Conservation (phyloP, 2,113 vertebrate species). For the Tachycineta bicolor region DNA sequence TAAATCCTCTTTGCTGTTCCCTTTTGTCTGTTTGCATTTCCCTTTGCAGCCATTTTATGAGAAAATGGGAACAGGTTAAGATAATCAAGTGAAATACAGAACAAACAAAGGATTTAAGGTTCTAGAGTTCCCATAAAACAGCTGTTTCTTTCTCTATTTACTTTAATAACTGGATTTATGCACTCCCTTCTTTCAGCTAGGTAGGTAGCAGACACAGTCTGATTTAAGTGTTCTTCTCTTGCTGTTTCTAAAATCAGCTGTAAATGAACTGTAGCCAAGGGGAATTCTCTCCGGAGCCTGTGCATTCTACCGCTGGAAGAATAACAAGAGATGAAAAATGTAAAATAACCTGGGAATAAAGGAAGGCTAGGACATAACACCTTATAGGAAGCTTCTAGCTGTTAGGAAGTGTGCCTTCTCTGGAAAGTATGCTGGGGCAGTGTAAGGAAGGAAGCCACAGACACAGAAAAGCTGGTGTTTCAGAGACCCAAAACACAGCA, state of each 20-base stretch:
- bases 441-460: background rate
- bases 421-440: background rate
- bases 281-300: background rate
- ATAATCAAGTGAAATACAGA: background rate
- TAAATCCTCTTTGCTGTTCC: slow-evolving; percentile 36
- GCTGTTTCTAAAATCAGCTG: slow-evolving; percentile 6
- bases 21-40: slow-evolving; percentile 42
- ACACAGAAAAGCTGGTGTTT: background rate
- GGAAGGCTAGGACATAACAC: background rate
- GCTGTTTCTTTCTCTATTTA: background rate
- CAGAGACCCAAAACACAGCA: background rate
- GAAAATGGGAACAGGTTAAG: background rate
- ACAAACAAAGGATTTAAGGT: slow-evolving; percentile 44
- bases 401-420: background rate
- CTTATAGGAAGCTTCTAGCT: background rate
- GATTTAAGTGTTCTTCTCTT: background rate
- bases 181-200: background rate
- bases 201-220: background rate
- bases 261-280: background rate
- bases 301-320: background rate
- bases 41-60: background rate
- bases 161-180: slow-evolving; percentile 35
- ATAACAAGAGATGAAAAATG: background rate
- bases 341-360: background rate
- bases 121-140: background rate